Base-by-base conservation (phyloP, 2,113 vertebrate species). In the Myrmecobius fasciatus region DNA sequence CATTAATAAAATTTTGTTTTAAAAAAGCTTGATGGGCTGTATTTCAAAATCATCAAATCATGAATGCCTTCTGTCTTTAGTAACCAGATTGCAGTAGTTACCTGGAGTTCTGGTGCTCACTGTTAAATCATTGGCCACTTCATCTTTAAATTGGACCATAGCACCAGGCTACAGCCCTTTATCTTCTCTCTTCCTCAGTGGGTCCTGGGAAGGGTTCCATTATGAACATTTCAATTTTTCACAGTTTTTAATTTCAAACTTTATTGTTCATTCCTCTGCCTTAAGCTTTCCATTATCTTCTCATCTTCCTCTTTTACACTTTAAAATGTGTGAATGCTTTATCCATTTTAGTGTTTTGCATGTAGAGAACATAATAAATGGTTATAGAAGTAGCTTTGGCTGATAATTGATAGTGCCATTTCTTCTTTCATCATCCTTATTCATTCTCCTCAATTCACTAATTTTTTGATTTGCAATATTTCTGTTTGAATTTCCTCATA, bases 391-490 rank as follows among this genome's bases (percentile, higher is more conserved):
- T 83, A 83, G 20, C n/a, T 20, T 83, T 43, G 36, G 17, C 67
- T 22, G n/a, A 43, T 43, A 43, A 43, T 43, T 8, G 49, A 2
- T 89, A 94, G 20, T 88, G 8, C 46, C 28, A 92, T 93, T 51
- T 91, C 43, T 93, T 93, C 17, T 91, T 51, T 92, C 26, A 49
- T 93, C 52, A 46, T n/a, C 4, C 92, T 51, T 48, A 51, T 67
- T 96, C 3, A 3, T 75, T 20, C 67, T 75, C 17, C 53, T 56
- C 54, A 8, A 43, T 83, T 83, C 36, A 83, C 43, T 83, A 83
- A 24, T 43, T 43, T 83, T 96, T 91, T 91, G 25, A 94, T 90
- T 95, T 9, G 43, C 94, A 36, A 83, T 95, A 89, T 97, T 96
- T 94, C 90, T 51, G 1, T 88, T 17, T 92, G 22, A 53, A 54